A percentile compares a stretch with the other conserved stretches of the same genome.
Conservation (phyloP, 2,113 vertebrate genomes). For the Phycodurus eques region DNA sequence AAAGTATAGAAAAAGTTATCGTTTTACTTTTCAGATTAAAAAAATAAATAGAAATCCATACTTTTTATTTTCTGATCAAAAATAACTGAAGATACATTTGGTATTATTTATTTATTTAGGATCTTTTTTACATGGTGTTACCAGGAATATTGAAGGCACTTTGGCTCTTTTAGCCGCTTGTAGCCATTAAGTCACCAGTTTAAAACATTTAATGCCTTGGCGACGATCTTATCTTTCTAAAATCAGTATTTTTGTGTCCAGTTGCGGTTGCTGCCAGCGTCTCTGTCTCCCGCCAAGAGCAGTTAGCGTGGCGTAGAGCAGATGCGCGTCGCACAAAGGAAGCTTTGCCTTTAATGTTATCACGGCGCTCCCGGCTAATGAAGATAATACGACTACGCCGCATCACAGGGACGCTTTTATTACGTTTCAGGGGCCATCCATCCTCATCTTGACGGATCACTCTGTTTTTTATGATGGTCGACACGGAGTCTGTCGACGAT, state of each 20-base stretch:
- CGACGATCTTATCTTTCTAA: background rate
- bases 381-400: conserved; percentile 51
- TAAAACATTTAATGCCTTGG: background rate
- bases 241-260: background rate
- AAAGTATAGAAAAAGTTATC: no score
- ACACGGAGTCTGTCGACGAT: conserved; percentile 38
- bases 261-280: conserved; percentile 31
- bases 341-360: conserved; percentile 86
- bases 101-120: no score
- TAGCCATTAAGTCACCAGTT: background rate
- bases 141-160: no score
- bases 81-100: no score
- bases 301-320: conserved; percentile 79
- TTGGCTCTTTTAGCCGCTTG: background rate
- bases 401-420: conserved; percentile 63
- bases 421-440: conserved; percentile 61
- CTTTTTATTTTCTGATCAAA: no score
- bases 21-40: no score
- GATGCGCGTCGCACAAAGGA: conserved; percentile 78
- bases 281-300: conserved; percentile 81
- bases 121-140: no score
- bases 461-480: conserved; percentile 38
- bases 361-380: conserved; percentile 50
- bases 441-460: conserved; percentile 52
- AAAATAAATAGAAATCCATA: no score